phyloP scores from a whole-genome alignment of 2,797 vertebrate species.

The Aeoliscus strigatus region DNA sequence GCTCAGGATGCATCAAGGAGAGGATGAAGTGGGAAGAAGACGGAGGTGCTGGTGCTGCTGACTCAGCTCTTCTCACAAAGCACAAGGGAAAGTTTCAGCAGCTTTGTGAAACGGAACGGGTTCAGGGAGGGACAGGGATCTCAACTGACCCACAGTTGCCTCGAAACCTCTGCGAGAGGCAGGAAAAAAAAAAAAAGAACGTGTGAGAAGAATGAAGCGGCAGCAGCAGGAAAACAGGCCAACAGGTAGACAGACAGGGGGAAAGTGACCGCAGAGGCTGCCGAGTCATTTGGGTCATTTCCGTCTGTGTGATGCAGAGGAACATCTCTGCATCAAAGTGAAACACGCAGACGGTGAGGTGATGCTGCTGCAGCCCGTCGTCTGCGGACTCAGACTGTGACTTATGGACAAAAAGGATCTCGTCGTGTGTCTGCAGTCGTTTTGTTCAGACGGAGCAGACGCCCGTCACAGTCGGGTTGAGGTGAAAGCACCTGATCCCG shows the following conservation, averaged over 20 bases:
- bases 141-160: neutral
- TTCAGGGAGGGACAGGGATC: too few relatives aligned
- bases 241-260: conserved; percentile 7
- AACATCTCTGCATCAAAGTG: conserved; percentile 16
- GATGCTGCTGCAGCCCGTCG: conserved; percentile 10
- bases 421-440: too few relatives aligned
- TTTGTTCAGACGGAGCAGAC: too few relatives aligned
- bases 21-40: conserved; percentile 7
- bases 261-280: conserved; percentile 20
- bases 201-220: neutral
- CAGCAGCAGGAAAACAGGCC: conserved; percentile 7
- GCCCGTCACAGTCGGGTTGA: too few relatives aligned
- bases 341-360: conserved; percentile 1
- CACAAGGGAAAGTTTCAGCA: conserved; percentile 38
- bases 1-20: conserved; percentile 30
- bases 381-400: too few relatives aligned
- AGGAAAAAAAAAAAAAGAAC: neutral
- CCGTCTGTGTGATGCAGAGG: conserved; percentile 39
- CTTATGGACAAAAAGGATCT: too few relatives aligned
- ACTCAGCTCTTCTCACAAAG: conserved; percentile 45
- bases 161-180: neutral
- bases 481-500: too few relatives aligned
- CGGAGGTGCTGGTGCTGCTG: conserved; percentile 27
- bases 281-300: conserved; percentile 47
- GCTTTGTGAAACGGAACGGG: conserved; percentile 20